These are phyloP conservation scores for Tetranychus piercei DNA, from an alignment of 2,888 invertebrate genomes.

Conservation along the genomic window DNA sequence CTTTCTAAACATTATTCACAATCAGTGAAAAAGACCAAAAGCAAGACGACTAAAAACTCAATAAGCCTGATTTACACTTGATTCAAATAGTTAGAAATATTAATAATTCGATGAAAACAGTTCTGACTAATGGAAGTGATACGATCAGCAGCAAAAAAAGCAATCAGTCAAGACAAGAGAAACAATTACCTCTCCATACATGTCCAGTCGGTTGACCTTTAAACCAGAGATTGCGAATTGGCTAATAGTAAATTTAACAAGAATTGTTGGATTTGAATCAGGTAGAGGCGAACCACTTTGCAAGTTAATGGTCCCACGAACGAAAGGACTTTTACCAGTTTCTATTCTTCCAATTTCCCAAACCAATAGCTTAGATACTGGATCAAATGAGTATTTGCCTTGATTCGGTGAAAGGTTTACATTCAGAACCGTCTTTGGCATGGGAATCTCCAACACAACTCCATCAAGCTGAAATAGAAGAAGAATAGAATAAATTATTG, in stretches of 20 bases:
- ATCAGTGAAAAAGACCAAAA: no score
- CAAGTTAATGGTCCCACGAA: slow-evolving; percentile 50
- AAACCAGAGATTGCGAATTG: slow-evolving; percentile 85
- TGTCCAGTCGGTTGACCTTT: slow-evolving; percentile 87
- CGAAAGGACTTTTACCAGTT: slow-evolving; percentile 68
- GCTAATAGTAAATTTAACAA: slow-evolving; percentile 70
- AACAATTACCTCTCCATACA: slow-evolving; percentile 66
- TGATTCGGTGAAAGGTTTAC: slow-evolving; percentile 79
- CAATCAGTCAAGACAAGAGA: no score
- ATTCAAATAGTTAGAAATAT: no score
- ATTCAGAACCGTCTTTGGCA: slow-evolving; percentile 90
- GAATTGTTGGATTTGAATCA: slow-evolving; percentile 73
- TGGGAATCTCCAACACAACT: slow-evolving; percentile 78
- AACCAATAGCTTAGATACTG: slow-evolving; percentile 75
- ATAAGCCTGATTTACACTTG: no score
- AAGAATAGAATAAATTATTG: background rate
- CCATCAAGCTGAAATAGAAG: slow-evolving; percentile 44
- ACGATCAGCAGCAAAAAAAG: no score
- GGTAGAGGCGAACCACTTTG: slow-evolving; percentile 51
- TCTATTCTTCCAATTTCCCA: slow-evolving; percentile 99
- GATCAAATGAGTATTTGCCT: slow-evolving; percentile 93
- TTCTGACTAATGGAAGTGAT: no score
- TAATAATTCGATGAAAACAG: no score
- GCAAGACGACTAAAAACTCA: no score
- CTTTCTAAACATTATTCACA: no score